A percentile compares a stretch with the other conserved stretches of the same genome.
Evolutionary conservation across 2,888 invertebrate species (phyloP).

Genomic region (Sphaerophoria taeniata): DNA sequence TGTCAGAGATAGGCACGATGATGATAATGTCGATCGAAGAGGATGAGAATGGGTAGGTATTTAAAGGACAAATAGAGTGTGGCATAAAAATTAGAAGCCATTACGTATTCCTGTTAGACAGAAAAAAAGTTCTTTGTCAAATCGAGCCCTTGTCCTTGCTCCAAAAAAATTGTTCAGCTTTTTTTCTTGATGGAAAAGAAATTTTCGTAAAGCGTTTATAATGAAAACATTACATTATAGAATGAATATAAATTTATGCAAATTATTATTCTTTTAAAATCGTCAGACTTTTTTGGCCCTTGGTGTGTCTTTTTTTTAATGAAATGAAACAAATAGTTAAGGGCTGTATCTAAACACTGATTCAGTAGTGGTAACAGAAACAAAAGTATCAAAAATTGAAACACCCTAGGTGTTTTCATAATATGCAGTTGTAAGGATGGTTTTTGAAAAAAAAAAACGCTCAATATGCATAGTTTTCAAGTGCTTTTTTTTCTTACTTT

Average conservation of each 20-base stretch:
- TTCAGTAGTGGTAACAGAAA: too few species aligned
- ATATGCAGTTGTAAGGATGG: too few species aligned
- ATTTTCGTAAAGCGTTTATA: constrained; percentile 3
- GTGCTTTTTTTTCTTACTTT: too few species aligned
- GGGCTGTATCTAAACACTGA: too few species aligned
- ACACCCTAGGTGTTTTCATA: too few species aligned
- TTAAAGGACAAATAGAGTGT: constrained; percentile 3
- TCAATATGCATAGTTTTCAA: too few species aligned
- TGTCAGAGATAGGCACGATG: constrained; percentile 49
- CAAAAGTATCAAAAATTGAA: too few species aligned
- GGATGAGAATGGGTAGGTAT: neutral
- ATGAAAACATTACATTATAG: constrained; percentile 48
- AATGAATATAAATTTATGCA: constrained; percentile 72
- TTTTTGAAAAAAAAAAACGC: too few species aligned
- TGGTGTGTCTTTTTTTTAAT: constrained; percentile 15
- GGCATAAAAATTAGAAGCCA: constrained; percentile 64
- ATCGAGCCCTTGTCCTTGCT: neutral
- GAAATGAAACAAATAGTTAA: constrained; percentile 4
- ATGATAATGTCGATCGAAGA: constrained; percentile 60
- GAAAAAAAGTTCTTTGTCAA: neutral
- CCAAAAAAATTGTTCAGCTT: neutral
- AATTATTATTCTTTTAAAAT: constrained; percentile 58
- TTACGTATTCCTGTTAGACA: constrained; percentile 51
- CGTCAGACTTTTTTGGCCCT: constrained; percentile 9
- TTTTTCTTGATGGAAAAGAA: neutral